Percentiles rank a stretch among this genome's conserved stretches.
Evolutionary conservation across 2,888 invertebrate genomes (phyloP).

Genomic region (Acanthosepion esculentum): DNA sequence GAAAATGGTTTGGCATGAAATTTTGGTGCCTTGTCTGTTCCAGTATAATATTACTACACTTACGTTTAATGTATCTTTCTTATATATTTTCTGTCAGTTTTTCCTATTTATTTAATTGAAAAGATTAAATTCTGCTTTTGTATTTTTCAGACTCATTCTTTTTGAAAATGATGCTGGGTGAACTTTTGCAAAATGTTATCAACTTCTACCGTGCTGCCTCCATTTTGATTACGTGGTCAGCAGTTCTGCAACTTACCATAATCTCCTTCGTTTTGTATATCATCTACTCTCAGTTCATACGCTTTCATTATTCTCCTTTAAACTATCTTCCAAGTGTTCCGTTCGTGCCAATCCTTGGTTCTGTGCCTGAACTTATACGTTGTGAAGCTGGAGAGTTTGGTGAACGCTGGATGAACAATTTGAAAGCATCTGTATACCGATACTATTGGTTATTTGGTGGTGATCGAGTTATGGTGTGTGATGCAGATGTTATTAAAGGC

Average conservation of each 20-base stretch:
- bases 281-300: background rate
- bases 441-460: constrained; percentile 64
- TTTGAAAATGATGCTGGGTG: no score
- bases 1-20: no score
- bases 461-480: constrained; percentile 57
- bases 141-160: no score
- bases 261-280: background rate
- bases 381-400: background rate
- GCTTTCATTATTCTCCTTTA: background rate
- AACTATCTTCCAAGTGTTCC: background rate
- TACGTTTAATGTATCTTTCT: no score
- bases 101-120: no score
- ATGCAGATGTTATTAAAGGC: constrained; percentile 58
- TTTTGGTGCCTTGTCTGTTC: no score
- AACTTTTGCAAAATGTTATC: no score
- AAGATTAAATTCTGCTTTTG: no score
- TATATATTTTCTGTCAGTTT: no score
- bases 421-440: constrained; percentile 61
- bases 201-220: background rate
- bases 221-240: background rate
- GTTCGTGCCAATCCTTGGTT: background rate
- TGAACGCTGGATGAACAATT: constrained; percentile 58
- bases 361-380: background rate
- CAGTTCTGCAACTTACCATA: background rate
- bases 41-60: no score